These are phyloP conservation scores for Orussus abietinus DNA, from an alignment of 1,140 invertebrate genomes.

Conservation along the genomic window DNA sequence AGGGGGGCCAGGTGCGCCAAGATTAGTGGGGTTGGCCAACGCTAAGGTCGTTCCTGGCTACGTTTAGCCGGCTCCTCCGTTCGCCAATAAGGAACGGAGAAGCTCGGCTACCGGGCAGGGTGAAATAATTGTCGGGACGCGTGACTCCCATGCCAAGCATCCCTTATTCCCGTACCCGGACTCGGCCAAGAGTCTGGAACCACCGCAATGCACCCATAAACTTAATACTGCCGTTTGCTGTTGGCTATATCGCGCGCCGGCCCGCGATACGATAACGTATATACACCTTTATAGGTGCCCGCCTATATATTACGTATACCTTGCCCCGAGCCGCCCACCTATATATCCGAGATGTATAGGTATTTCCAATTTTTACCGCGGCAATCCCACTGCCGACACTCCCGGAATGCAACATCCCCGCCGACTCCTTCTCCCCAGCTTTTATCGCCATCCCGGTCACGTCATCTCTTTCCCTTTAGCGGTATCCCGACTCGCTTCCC, in stretches of 20 bases:
- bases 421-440: too few relatives aligned
- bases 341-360: conserved; percentile 14
- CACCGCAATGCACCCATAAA: conserved; percentile 46
- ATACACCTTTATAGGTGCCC: conserved; percentile 15
- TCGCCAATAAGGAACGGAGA: conserved; percentile 30
- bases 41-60: conserved; percentile 18
- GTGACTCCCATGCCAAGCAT: conserved; percentile 43
- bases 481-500: too few relatives aligned
- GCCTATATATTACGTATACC: too few relatives aligned
- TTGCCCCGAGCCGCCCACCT: too few relatives aligned
- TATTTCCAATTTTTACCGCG: conserved; percentile 24
- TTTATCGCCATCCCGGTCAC: too few relatives aligned
- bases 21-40: conserved; percentile 28
- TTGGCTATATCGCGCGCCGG: conserved; percentile 16
- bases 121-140: conserved; percentile 44
- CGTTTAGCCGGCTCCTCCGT: conserved; percentile 6
- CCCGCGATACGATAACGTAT: conserved; percentile 26
- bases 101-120: conserved; percentile 24
- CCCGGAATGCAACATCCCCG: too few relatives aligned
- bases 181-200: conserved; percentile 31
- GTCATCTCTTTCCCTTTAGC: too few relatives aligned
- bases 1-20: conserved; percentile 28
- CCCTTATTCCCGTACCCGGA: conserved; percentile 23
- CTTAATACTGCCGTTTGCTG: conserved; percentile 35
- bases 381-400: conserved; percentile 10